These are phyloP conservation scores for Penaeus monodon DNA, from an alignment of 2,888 invertebrate genomes.

Conservation along the genomic window DNA sequence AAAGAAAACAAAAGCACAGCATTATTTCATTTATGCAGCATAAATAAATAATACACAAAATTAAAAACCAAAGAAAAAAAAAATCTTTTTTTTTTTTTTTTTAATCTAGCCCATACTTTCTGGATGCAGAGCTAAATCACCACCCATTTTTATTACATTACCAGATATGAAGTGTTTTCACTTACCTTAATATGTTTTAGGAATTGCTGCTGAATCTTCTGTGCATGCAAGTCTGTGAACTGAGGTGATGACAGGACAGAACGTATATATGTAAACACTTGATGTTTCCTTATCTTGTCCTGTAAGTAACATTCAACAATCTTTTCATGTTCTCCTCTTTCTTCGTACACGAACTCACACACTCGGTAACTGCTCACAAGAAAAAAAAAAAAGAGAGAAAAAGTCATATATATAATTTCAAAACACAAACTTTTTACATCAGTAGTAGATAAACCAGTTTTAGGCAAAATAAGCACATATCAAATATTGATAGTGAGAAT, in stretches of 20 bases:
- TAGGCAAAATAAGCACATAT: conserved; percentile 33
- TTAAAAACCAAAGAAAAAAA: too few species aligned
- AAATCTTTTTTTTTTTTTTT: too few species aligned
- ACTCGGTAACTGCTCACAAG: conserved; percentile 75
- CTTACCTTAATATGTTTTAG: conserved; percentile 68
- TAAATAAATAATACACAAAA: too few species aligned
- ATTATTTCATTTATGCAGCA: too few species aligned
- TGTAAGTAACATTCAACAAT: conserved; percentile 79
- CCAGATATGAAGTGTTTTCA: background rate
- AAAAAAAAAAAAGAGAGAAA: background rate
- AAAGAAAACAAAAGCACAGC: too few species aligned
- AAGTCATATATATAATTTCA: background rate
- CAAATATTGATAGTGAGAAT: conserved; percentile 23
- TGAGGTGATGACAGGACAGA: conserved; percentile 68
- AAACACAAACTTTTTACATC: too few species aligned
- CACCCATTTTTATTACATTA: background rate
- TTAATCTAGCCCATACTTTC: too few species aligned
- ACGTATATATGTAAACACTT: conserved; percentile 74
- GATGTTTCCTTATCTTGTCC: conserved; percentile 76
- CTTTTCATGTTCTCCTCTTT: conserved; percentile 75
- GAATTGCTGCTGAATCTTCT: conserved; percentile 67
- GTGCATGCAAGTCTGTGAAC: conserved; percentile 56
- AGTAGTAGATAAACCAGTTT: conserved; percentile 1
- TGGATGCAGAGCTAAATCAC: too few species aligned
- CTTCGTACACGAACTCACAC: conserved; percentile 79